Conservation (phyloP, 2,797 vertebrate genomes). For the Leptodactylus fallax region DNA sequence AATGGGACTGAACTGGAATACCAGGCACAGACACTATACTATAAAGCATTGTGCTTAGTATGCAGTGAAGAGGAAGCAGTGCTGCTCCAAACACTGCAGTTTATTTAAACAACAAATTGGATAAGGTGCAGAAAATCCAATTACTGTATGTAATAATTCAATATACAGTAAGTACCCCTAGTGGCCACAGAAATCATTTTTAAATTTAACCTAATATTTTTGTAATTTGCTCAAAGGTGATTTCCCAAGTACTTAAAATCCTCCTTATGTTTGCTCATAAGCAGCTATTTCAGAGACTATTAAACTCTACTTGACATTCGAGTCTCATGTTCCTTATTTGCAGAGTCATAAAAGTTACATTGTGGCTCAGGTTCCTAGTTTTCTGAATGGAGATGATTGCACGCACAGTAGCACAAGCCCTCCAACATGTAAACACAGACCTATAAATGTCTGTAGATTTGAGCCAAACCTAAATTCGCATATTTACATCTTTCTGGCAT, state of each 20-base stretch:
- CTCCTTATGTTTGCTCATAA: not conserved
- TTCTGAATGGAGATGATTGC: constrained; percentile 25
- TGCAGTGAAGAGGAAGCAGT: too few relatives aligned
- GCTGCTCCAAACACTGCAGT: too few relatives aligned
- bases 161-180: not conserved
- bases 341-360: not conserved
- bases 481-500: constrained; percentile 43
- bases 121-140: too few relatives aligned
- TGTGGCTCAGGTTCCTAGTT: not conserved
- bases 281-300: not conserved
- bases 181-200: too few relatives aligned
- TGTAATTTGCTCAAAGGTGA: not conserved
- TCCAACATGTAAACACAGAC: constrained; percentile 38
- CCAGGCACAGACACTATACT: too few relatives aligned
- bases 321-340: not conserved
- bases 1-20: too few relatives aligned
- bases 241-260: not conserved
- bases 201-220: not conserved
- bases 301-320: not conserved
- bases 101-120: too few relatives aligned
- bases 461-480: constrained; percentile 53
- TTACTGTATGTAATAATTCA: too few relatives aligned
- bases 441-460: not conserved
- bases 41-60: too few relatives aligned
- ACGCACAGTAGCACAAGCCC: not conserved